Conservation (phyloP, 1,140 invertebrate genomes). For the Saccostrea echinata region DNA sequence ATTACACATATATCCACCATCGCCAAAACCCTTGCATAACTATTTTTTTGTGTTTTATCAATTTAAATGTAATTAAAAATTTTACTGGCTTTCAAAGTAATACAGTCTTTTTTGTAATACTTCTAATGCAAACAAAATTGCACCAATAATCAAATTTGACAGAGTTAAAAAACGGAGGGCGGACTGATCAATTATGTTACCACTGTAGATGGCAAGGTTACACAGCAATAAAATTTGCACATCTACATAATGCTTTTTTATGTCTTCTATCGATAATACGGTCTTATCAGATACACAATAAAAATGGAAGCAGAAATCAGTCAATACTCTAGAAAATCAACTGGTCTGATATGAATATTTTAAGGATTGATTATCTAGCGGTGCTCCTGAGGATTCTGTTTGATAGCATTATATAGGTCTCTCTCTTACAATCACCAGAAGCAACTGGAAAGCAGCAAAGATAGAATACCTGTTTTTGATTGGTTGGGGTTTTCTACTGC, state of each 20-base stretch:
- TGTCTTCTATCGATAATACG: neutral
- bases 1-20: too few relatives aligned
- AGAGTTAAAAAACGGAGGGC: too few relatives aligned
- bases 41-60: too few relatives aligned
- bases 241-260: neutral
- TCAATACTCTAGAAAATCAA: neutral
- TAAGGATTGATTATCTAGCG: neutral
- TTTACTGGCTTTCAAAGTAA: too few relatives aligned
- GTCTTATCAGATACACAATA: neutral
- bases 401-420: neutral
- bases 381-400: neutral
- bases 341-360: neutral
- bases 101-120: too few relatives aligned
- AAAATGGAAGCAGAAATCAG: neutral
- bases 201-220: too few relatives aligned
- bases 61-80: too few relatives aligned
- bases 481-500: neutral
- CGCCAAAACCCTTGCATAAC: too few relatives aligned
- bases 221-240: neutral
- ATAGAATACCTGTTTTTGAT: neutral
- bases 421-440: neutral
- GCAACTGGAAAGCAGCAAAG: neutral
- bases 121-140: too few relatives aligned
- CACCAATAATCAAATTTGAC: too few relatives aligned
- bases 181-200: too few relatives aligned